phyloP scores from a whole-genome alignment of 2,113 vertebrate genomes.

The Callopanchax toddi region DNA sequence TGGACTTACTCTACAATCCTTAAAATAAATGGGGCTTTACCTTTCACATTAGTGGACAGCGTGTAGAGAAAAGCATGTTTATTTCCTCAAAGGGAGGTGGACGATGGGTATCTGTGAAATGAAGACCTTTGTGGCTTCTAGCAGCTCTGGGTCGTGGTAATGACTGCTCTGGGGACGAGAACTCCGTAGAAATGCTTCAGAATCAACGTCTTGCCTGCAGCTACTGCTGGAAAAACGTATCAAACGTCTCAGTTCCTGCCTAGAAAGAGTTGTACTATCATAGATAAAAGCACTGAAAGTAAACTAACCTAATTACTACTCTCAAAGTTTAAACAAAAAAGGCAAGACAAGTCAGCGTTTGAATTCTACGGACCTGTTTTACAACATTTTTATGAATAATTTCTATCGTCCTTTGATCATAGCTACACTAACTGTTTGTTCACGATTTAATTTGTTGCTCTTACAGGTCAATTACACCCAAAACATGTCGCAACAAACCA shows the following conservation, averaged over 20 bases:
- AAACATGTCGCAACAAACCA: constrained; percentile 16
- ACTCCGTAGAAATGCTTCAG: constrained; percentile 11
- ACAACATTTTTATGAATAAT: not conserved
- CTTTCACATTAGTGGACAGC: constrained; percentile 8
- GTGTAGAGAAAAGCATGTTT: constrained; percentile 53
- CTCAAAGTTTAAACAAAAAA: too few species aligned
- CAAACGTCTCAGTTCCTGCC: constrained; percentile 24
- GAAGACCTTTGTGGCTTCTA: constrained; percentile 44
- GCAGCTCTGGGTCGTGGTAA: constrained; percentile 61
- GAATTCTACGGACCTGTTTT: not conserved
- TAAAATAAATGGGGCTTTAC: constrained; percentile 12
- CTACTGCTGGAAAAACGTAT: constrained; percentile 28
- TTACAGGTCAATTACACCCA: constrained; percentile 22
- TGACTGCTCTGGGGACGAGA: constrained; percentile 65
- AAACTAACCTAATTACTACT: not conserved
- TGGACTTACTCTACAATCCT: not conserved
- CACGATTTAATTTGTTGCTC: constrained; percentile 52
- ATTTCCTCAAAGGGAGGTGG: constrained; percentile 72
- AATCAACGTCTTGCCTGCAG: constrained; percentile 39
- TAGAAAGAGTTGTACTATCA: constrained; percentile 3
- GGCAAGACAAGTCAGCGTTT: not conserved
- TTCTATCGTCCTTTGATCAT: constrained; percentile 32
- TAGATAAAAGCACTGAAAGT: constrained; percentile 6
- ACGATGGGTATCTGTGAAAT: constrained; percentile 67
- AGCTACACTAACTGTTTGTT: constrained; percentile 27